These are phyloP conservation scores for Otus sunia DNA, from an alignment of 2,113 vertebrate species.

Conservation along the genomic window DNA sequence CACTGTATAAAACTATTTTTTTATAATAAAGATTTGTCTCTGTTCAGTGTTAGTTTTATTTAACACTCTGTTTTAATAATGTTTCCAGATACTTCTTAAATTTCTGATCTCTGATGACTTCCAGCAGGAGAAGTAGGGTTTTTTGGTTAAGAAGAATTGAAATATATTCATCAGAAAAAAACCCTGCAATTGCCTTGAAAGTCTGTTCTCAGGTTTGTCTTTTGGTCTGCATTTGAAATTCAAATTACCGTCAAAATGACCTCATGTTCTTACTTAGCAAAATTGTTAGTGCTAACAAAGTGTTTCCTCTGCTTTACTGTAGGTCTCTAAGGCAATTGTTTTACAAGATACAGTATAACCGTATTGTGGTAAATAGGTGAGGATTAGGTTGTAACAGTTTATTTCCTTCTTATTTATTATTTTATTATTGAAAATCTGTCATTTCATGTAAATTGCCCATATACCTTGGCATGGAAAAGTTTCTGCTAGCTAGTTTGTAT, in stretches of 20 bases:
- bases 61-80: not conserved
- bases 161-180: not conserved
- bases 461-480: not conserved
- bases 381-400: not conserved
- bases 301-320: not conserved
- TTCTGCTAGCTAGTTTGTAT: not conserved
- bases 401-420: not conserved
- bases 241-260: not conserved
- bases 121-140: not conserved
- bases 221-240: constrained; percentile 10
- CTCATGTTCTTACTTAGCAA: not conserved
- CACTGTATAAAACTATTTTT: not conserved
- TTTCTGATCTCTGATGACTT: not conserved
- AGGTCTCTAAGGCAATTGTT: not conserved
- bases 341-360: not conserved
- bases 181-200: not conserved
- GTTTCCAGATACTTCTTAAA: not conserved
- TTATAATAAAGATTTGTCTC: not conserved
- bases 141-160: not conserved
- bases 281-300: not conserved
- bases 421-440: not conserved
- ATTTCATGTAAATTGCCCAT: not conserved
- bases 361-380: not conserved
- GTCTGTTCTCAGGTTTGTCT: not conserved
- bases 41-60: constrained; percentile 2